Evolutionary conservation across 1,140 invertebrate species (phyloP).

Genomic region (Anoplophora glabripennis): DNA sequence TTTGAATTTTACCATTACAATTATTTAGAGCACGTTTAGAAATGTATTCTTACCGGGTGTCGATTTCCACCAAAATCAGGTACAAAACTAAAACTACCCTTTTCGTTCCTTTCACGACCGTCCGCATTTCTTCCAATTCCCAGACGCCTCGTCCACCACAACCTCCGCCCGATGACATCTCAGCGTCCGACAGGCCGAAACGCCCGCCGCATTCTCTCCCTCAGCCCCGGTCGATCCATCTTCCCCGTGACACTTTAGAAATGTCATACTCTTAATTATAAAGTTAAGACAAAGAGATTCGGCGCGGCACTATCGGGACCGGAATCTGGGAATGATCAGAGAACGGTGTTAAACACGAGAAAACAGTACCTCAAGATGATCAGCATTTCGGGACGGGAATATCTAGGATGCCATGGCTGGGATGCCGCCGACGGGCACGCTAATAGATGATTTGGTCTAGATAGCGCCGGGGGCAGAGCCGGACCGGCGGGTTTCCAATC

Average conservation of each 20-base stretch:
- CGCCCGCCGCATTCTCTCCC: too few relatives aligned
- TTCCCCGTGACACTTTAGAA: conserved; percentile 15
- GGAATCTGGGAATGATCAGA: conserved; percentile 18
- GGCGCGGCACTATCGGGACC: conserved; percentile 10
- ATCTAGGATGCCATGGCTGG: conserved; percentile 16
- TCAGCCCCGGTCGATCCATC: conserved; percentile 2
- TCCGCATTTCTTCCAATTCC: background rate
- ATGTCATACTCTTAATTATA: conserved; percentile 23
- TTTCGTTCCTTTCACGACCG: background rate
- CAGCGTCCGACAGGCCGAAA: too few relatives aligned
- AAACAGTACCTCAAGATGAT: conserved; percentile 18
- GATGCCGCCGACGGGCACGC: conserved; percentile 10
- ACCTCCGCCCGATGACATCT: too few relatives aligned
- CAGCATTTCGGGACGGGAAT: conserved; percentile 16
- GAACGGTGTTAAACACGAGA: conserved; percentile 19
- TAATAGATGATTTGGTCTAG: conserved; percentile 16
- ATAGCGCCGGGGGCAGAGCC: conserved; percentile 9
- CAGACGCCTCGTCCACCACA: background rate
- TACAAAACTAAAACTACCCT: too few relatives aligned
- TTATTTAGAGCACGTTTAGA: too few relatives aligned
- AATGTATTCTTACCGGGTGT: too few relatives aligned
- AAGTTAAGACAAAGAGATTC: conserved; percentile 12
- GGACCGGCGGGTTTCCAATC: background rate
- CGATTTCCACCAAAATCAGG: too few relatives aligned
- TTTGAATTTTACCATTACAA: too few relatives aligned